Evolutionary conservation across 2,888 invertebrate species (phyloP), one percentile per base, ranked within the genome.

Genomic region (Anagyrus pseudococci): DNA sequence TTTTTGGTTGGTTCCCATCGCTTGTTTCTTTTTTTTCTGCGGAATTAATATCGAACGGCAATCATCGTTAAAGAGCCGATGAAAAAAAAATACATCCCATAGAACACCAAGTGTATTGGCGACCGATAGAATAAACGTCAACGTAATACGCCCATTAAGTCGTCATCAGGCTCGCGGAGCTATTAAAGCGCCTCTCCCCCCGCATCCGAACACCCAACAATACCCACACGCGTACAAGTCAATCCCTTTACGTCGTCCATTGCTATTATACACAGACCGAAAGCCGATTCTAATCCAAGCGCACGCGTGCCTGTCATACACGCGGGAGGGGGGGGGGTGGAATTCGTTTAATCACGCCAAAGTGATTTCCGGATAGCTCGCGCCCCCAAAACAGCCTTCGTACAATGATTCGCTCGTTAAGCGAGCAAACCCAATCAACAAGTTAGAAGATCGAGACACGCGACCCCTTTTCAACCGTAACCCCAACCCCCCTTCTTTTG

Each of bases 371-470:
- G 26, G 8, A 4, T 17, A 26, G 40, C 23, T 19, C 47, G 20
- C n/a, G 22, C 4, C 15, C 33, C 7, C 33, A n/a, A 22, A 8
- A 8, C 25, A 13, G n/a, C 2, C 37, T 7, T 15, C n/a, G 41
- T 52, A 64, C 62, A 66, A 68, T 64, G 59, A 67, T 66, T 60
- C 54, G 60, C 47, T 67, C 60, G 50, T 67, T 67, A 64, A 64
- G 60, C 60, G 65, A 66, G 66, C 69, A 69, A 70, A 69, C 66
- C 69, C 29, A 69, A 71, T 69, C 69, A 69, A 70, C 68, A 68
- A 68, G 69, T 71, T 67, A 65, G 62, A 54, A 47, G 10, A 29
- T 4, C 8, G 10, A 13, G 20, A 2, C 10, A 17, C 19, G 49
- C 25, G 29, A 15, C 23, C 41, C 7, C 23, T 20, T 20, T 25